These are phyloP conservation scores for Onychomys torridus DNA, from an alignment of 2,797 vertebrate genomes.

Conservation along the genomic window DNA sequence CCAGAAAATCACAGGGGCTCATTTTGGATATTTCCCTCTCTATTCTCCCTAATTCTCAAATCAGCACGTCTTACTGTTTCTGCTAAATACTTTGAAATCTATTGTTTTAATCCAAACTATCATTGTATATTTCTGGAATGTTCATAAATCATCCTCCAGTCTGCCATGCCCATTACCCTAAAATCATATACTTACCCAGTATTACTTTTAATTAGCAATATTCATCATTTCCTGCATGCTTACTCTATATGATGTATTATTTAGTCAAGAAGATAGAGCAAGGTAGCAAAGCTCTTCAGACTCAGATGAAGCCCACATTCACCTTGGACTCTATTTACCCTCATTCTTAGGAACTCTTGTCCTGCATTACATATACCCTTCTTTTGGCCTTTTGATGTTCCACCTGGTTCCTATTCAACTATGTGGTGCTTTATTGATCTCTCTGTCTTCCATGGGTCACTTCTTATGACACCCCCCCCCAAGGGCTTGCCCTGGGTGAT, in stretches of 20 bases:
- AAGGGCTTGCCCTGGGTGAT: neutral
- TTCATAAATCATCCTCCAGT: neutral
- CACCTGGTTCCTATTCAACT: too few relatives aligned
- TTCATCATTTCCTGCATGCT: neutral
- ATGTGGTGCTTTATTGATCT: rapidly evolving
- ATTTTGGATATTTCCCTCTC: neutral
- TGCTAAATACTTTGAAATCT: neutral
- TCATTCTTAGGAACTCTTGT: neutral
- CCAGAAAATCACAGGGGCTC: neutral
- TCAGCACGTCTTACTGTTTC: neutral
- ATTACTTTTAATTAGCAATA: neutral
- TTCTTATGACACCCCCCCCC: rapidly evolving
- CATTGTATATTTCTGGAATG: neutral
- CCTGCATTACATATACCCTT: neutral
- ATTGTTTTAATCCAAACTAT: neutral
- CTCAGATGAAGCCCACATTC: neutral
- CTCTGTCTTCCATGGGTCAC: rapidly evolving
- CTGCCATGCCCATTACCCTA: neutral
- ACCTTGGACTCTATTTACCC: rapidly evolving
- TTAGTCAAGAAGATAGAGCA: neutral
- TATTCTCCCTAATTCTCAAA: neutral
- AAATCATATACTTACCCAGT: neutral
- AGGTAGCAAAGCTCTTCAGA: neutral
- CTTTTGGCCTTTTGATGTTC: neutral
- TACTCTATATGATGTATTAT: neutral